Percentiles rank a stretch among this genome's conserved stretches.
These are phyloP conservation scores for Caranx melampygus DNA, from an alignment of 2,113 vertebrate species.

Conservation along the genomic window DNA sequence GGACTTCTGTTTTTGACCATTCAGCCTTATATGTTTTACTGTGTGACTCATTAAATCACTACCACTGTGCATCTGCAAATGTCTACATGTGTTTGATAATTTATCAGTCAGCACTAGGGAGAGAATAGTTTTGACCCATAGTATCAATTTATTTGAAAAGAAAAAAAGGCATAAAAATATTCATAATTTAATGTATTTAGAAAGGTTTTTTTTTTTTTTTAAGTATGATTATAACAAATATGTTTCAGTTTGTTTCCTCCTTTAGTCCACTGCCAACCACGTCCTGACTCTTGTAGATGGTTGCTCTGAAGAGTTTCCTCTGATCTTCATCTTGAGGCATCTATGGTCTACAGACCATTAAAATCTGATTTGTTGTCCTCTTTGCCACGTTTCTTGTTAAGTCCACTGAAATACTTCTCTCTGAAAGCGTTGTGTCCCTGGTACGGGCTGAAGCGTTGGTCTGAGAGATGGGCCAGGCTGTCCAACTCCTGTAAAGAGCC, in stretches of 20 bases:
- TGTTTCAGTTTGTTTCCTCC: slow-evolving; percentile 7
- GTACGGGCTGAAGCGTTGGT: slow-evolving; percentile 85
- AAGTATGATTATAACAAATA: neutral
- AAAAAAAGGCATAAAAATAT: slow-evolving; percentile 25
- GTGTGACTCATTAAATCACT: neutral
- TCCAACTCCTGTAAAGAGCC: slow-evolving; percentile 86
- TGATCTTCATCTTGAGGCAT: neutral
- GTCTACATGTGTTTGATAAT: neutral
- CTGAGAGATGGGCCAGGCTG: slow-evolving; percentile 80
- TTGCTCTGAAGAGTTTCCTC: neutral
- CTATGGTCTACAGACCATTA: slow-evolving; percentile 65
- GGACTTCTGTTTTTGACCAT: no score
- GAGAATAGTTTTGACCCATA: neutral
- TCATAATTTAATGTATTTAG: slow-evolving; percentile 16
- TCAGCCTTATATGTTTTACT: neutral
- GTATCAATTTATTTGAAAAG: slow-evolving; percentile 57
- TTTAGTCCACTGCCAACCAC: slow-evolving; percentile 6
- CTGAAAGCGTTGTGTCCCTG: slow-evolving; percentile 97
- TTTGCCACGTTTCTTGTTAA: slow-evolving; percentile 90
- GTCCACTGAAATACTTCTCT: slow-evolving; percentile 97
- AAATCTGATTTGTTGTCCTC: slow-evolving; percentile 83
- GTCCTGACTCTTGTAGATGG: neutral
- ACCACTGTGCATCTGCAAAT: neutral
- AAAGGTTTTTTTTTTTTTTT: slow-evolving; percentile 6
- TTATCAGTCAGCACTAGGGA: neutral